Percentiles rank a stretch among this genome's conserved stretches.
These are phyloP conservation scores for Vulpes ferrilata DNA, from an alignment of 2,113 vertebrate genomes.

Conservation along the genomic window DNA sequence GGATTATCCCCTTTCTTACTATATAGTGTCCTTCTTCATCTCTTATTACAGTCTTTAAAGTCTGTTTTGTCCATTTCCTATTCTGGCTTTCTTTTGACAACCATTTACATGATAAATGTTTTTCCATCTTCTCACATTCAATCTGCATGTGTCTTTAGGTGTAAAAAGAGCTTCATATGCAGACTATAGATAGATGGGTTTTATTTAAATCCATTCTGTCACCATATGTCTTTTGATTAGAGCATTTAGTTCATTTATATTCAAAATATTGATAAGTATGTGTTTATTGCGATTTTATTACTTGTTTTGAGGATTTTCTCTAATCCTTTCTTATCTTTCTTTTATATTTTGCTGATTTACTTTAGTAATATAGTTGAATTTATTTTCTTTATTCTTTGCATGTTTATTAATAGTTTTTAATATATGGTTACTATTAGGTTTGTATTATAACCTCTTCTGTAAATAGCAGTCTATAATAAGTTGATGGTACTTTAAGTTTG, in stretches of 20 bases:
- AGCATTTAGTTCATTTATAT: background rate
- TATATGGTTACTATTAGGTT: background rate
- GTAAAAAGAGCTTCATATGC: background rate
- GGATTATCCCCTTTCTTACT: background rate
- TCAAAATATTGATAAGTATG: background rate
- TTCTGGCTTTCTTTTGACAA: background rate
- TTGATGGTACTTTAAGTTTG: background rate
- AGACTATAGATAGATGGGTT: background rate
- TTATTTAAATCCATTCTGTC: background rate
- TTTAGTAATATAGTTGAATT: background rate
- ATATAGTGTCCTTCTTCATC: background rate
- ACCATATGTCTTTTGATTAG: background rate
- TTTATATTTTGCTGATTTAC: background rate
- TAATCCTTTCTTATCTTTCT: background rate
- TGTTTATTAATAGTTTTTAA: background rate
- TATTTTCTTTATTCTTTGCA: background rate
- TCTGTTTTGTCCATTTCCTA: background rate
- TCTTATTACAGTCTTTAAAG: background rate
- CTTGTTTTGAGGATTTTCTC: background rate
- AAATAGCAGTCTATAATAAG: background rate
- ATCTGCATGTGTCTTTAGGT: background rate
- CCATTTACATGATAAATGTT: background rate
- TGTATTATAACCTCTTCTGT: background rate
- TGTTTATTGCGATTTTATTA: background rate
- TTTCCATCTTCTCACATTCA: background rate